Evolutionary conservation across 2,797 vertebrate genomes (phyloP), one percentile per base, ranked within the genome.

Genomic region (Garrulus glandarius): DNA sequence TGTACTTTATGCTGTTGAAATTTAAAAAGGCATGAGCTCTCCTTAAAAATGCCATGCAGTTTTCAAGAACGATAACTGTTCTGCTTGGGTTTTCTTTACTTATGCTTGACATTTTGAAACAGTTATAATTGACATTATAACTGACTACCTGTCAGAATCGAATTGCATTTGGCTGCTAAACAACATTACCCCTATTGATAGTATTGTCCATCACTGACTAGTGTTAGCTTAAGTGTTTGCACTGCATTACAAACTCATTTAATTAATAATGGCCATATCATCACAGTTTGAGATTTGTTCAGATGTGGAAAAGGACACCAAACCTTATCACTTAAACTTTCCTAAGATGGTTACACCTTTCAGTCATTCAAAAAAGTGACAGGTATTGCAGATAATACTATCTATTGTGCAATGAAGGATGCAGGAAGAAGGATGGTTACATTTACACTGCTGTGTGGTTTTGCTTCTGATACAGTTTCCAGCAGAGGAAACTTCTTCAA

Each of bases 91-190:
- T 94, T 97, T 91, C 89, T 80, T 84, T 89, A 95, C 60, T 44
- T 91, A 56, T 55, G 20, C 89, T 93, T 97, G 95, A 96, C 94
- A 97, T 97, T 97, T 97, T 82, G 50, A 76, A 94, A 74, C 47
- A 46, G 61, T 88, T 90, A 83, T 95, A 96, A 97, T 67, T 96
- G 93, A 94, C 92, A 89, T 75, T 92, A 65, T 91, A 94, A 94
- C 82, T 88, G 86, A 93, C 74, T 94, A 89, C 59, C 90, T 96
- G 79, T 93, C 95, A 96, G 85, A 81, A 78, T 19, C 0, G 0
- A 94, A 95, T 93, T 92, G 26, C 72, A 78, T 95, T 95, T 88
- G 80, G 50, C 63, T 94, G 84, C 67, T 87, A 93, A 96, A 88
- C 56, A 92, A 56, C 15, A 36, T 95, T 91, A 75, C 81, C 39